phyloP scores from a whole-genome alignment of 2,888 invertebrate species.

The Chloroclysta siterata region DNA sequence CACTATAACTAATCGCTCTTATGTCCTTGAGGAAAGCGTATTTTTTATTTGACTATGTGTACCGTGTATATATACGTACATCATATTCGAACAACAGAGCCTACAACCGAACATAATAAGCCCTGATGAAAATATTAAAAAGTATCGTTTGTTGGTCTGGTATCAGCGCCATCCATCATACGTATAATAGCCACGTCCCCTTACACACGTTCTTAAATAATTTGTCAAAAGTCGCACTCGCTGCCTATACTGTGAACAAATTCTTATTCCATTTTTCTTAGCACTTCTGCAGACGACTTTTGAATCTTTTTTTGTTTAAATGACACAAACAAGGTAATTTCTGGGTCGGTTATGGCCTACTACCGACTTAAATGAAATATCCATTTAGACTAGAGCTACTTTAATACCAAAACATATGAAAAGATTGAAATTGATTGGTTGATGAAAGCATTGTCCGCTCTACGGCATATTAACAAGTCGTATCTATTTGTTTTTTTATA shows the following conservation, averaged over 20 bases:
- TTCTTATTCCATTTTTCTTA: slow-evolving; percentile 65
- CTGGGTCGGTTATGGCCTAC: background rate
- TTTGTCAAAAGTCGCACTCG: slow-evolving; percentile 79
- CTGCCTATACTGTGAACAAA: slow-evolving; percentile 63
- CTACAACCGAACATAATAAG: background rate
- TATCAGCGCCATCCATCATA: slow-evolving; percentile 79
- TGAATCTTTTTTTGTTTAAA: slow-evolving; percentile 50
- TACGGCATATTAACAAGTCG: no score
- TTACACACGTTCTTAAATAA: slow-evolving; percentile 83
- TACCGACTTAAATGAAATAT: background rate
- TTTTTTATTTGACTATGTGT: no score
- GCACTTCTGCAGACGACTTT: slow-evolving; percentile 52
- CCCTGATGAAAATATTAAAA: slow-evolving; percentile 62
- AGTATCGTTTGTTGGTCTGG: slow-evolving; percentile 61
- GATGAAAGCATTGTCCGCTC: no score
- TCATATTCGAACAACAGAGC: background rate
- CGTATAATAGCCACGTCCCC: slow-evolving; percentile 75
- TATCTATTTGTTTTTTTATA: no score
- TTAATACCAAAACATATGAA: no score
- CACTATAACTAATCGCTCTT: no score
- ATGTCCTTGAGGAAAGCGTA: no score
- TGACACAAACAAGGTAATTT: slow-evolving; percentile 44
- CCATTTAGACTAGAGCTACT: background rate
- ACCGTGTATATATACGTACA: background rate
- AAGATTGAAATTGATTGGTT: no score